Evolutionary conservation across 2,113 vertebrate species (phyloP).

Genomic region (Grantiella picta): DNA sequence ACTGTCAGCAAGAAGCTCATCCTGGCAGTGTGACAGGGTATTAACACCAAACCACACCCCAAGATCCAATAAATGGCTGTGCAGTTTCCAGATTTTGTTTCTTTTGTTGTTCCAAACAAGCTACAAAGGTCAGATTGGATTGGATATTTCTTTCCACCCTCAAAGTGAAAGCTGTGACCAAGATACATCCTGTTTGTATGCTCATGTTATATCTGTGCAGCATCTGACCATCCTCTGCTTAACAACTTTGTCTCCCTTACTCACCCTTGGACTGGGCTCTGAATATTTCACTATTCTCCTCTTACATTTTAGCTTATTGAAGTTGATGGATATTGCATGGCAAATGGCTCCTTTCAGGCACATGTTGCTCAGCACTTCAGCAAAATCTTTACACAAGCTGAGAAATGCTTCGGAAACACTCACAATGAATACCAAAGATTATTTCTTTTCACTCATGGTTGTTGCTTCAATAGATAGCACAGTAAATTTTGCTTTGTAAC

Average conservation of each 20-base stretch:
- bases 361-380: background rate
- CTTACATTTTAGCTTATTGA: background rate
- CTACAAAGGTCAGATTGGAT: background rate
- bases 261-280: background rate
- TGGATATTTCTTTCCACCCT: background rate
- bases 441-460: background rate
- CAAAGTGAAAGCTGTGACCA: background rate
- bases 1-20: background rate
- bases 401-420: background rate
- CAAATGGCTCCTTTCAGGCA: background rate
- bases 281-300: background rate
- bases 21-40: background rate
- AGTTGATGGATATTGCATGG: background rate
- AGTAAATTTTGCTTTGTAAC: background rate
- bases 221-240: background rate
- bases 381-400: background rate
- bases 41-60: background rate
- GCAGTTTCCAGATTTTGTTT: background rate
- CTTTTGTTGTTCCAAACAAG: background rate
- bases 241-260: background rate
- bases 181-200: background rate
- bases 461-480: background rate
- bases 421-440: background rate
- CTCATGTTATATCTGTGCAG: background rate
- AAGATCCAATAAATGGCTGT: background rate